Conservation (phyloP, 2,888 invertebrate species). For the Agrotis puta region DNA sequence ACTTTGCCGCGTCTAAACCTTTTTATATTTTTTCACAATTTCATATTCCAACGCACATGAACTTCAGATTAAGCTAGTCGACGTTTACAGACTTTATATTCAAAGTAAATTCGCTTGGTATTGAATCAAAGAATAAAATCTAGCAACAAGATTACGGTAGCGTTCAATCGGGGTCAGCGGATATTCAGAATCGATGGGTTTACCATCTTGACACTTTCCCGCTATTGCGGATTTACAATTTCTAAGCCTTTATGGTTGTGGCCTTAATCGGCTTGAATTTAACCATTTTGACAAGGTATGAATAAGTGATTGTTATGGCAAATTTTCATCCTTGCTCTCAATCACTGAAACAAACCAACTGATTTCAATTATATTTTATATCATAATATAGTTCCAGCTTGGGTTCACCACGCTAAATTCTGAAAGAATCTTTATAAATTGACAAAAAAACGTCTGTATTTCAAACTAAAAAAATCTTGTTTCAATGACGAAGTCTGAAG, state of each 20-base stretch:
- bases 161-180: conserved; percentile 33
- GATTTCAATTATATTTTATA: too few relatives aligned
- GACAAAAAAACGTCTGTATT: background rate
- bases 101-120: background rate
- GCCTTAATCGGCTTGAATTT: background rate
- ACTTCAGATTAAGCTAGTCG: background rate
- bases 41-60: too few relatives aligned
- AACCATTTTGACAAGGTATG: background rate
- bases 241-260: background rate
- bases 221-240: conserved; percentile 23
- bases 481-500: conserved; percentile 8
- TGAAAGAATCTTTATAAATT: background rate
- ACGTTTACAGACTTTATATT: background rate
- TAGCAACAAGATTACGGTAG: background rate
- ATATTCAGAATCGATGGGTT: conserved; percentile 45
- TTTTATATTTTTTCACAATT: too few relatives aligned
- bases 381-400: too few relatives aligned
- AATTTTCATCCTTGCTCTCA: too few relatives aligned
- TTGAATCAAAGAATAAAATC: conserved; percentile 14
- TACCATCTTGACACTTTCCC: conserved; percentile 23
- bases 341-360: too few relatives aligned
- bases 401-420: too few relatives aligned
- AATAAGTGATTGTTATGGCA: background rate
- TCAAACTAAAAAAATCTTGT: conserved; percentile 22
- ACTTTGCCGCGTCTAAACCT: too few relatives aligned